Conservation (phyloP, 1,140 invertebrate species). For the Heliconius himera region DNA sequence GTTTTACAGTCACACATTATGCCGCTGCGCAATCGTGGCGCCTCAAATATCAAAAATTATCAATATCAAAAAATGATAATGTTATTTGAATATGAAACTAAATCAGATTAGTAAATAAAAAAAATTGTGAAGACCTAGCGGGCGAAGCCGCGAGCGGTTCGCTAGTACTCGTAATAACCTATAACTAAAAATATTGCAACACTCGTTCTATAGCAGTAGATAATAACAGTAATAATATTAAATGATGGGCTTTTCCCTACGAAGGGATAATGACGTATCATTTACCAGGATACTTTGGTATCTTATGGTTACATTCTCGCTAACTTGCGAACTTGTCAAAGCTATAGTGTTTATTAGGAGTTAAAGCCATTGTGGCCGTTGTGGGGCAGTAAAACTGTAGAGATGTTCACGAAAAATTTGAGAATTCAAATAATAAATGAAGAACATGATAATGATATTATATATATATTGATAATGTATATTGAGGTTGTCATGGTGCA, state of each 20-base stretch:
- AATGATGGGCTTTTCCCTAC: conserved; percentile 22
- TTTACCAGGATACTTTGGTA: conserved; percentile 26
- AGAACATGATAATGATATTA: neutral
- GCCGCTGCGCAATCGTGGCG: no score
- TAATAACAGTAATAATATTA: conserved; percentile 36
- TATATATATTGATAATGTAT: no score
- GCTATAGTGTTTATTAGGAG: conserved; percentile 1
- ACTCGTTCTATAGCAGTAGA: conserved; percentile 21
- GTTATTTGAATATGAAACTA: no score
- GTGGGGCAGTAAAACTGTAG: neutral
- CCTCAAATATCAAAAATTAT: no score
- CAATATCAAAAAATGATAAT: no score
- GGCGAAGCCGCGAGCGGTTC: neutral
- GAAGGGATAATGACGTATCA: conserved; percentile 43
- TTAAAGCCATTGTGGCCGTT: neutral
- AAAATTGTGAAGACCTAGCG: no score
- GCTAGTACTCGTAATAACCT: neutral
- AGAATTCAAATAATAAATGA: neutral
- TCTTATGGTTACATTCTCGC: conserved; percentile 14
- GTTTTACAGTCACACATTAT: no score
- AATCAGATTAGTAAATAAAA: no score
- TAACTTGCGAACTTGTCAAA: conserved; percentile 3
- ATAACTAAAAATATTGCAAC: conserved; percentile 12
- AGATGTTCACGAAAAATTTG: neutral
- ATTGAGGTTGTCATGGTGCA: no score